Evolutionary conservation across 1,140 invertebrate species (phyloP).

Genomic region (Ganaspis sp.): DNA sequence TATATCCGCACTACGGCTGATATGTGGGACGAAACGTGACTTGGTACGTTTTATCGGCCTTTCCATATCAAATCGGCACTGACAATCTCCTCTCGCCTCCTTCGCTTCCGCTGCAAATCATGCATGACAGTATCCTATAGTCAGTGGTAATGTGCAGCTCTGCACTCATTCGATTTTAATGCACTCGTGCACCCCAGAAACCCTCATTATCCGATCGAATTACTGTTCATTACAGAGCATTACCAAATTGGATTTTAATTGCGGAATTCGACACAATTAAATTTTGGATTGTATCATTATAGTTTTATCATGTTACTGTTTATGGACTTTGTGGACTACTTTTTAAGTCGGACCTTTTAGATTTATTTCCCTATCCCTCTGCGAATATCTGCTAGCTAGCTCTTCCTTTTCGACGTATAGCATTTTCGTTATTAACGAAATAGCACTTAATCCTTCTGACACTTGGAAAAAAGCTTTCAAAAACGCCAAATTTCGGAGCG

Average conservation of each 20-base stretch:
- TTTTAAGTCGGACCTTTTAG: too few species aligned
- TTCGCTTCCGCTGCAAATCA: slow-evolving; percentile 2
- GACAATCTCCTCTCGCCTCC: slow-evolving; percentile 9
- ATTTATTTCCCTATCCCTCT: too few species aligned
- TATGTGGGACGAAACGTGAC: slow-evolving; percentile 64
- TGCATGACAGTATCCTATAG: slow-evolving; percentile 16
- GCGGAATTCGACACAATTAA: too few species aligned
- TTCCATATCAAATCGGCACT: slow-evolving; percentile 53
- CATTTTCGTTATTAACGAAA: too few species aligned
- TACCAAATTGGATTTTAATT: slow-evolving; percentile 33
- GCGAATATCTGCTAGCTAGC: too few species aligned
- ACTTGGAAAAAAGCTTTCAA: too few species aligned
- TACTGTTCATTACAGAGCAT: not conserved
- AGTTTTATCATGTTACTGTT: too few species aligned
- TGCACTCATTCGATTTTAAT: slow-evolving; percentile 9
- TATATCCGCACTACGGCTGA: slow-evolving; percentile 54
- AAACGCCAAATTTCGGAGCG: too few species aligned
- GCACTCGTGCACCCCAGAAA: not conserved
- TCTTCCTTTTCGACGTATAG: too few species aligned
- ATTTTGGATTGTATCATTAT: too few species aligned
- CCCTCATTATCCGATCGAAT: not conserved
- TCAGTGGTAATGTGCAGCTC: not conserved
- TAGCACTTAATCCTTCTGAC: too few species aligned
- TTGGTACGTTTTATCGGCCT: slow-evolving; percentile 53
- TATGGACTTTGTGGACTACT: too few species aligned